phyloP scores from a whole-genome alignment of 2,888 invertebrate genomes.

The Globia sparganii region DNA sequence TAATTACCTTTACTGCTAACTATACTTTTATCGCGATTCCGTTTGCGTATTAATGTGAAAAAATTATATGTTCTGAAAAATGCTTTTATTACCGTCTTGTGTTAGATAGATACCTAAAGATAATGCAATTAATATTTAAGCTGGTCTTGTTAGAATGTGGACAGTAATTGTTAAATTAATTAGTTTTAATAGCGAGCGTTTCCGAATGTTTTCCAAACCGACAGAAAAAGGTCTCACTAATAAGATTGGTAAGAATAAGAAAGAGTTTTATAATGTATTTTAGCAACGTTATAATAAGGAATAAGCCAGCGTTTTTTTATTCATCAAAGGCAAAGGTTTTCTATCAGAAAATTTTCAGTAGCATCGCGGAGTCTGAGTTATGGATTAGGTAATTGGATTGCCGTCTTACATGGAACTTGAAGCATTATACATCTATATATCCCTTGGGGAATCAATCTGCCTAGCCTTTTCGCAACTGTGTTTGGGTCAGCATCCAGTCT shows the following conservation, averaged over 20 bases:
- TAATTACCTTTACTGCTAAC: conserved; percentile 69
- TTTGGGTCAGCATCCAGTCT: too few species aligned
- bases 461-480: too few species aligned
- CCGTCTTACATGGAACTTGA: too few species aligned
- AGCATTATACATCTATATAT: too few species aligned
- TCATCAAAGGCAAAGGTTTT: neutral
- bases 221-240: neutral
- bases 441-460: too few species aligned
- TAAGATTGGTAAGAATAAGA: neutral
- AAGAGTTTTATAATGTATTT: neutral
- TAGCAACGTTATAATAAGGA: neutral
- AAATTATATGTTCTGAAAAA: conserved; percentile 15
- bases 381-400: too few species aligned
- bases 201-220: neutral
- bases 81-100: neutral
- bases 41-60: conserved; percentile 34
- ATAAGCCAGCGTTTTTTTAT: neutral
- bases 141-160: neutral
- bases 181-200: neutral
- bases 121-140: neutral
- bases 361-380: too few species aligned
- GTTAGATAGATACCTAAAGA: neutral
- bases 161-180: neutral
- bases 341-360: neutral
- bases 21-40: conserved; percentile 55